Percentiles rank a stretch among this genome's conserved stretches.
Evolutionary conservation across 2,888 invertebrate species (phyloP).

Genomic region (Lymantria monacha): DNA sequence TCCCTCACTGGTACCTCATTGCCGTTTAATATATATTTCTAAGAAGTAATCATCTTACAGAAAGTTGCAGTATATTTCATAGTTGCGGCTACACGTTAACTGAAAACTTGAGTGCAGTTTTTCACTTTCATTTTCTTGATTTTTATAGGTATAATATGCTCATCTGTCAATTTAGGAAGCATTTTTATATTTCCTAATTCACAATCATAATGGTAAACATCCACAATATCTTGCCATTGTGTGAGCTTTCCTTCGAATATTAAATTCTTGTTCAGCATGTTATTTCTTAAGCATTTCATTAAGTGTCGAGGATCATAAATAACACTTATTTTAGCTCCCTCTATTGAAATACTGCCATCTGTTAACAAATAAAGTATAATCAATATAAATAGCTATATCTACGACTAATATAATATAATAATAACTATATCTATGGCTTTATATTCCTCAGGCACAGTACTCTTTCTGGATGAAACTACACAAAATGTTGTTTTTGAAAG

Average conservation of each 20-base stretch:
- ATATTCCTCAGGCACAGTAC: no score
- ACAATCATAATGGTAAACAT: neutral
- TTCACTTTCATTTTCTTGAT: constrained; percentile 8
- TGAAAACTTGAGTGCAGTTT: constrained; percentile 1
- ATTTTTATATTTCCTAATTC: neutral
- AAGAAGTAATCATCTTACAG: neutral
- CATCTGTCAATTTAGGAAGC: constrained; percentile 6
- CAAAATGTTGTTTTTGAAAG: no score
- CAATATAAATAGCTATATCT: no score
- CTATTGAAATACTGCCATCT: neutral
- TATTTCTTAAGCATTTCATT: neutral
- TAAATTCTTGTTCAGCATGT: neutral
- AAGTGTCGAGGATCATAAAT: neutral
- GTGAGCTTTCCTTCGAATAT: neutral
- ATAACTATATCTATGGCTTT: no score
- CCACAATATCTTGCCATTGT: neutral
- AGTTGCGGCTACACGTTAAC: constrained; percentile 4
- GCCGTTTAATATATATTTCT: no score
- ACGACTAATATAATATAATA: no score
- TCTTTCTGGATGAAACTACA: no score
- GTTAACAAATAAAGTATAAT: no score
- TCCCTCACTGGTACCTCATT: no score
- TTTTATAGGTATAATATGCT: constrained; percentile 3
- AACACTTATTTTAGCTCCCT: neutral
- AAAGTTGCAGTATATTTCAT: neutral